Conservation (phyloP, 2,113 vertebrate species). For the Lophius piscatorius region DNA sequence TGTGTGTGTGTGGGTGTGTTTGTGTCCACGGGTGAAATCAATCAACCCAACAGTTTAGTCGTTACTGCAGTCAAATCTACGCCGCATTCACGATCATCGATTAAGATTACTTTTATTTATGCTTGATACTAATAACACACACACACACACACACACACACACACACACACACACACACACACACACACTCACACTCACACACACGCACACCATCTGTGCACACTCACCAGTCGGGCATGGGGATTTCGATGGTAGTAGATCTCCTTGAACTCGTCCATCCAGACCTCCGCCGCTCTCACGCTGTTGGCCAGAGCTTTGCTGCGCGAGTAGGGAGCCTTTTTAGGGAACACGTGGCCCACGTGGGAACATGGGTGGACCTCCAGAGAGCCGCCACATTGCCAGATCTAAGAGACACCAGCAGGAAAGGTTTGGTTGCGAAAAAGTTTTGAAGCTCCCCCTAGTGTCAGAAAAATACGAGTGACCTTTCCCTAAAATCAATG, state of each 20-base stretch:
- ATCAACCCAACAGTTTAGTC: no score
- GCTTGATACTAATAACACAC: slow-evolving; percentile 3
- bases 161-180: background rate
- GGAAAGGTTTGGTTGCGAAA: no score
- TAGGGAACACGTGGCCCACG: slow-evolving; percentile 95
- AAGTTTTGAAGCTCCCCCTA: no score
- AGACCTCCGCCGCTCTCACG: slow-evolving; percentile 95
- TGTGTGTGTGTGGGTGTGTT: no score
- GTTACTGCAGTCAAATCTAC: no score
- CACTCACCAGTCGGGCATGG: slow-evolving; percentile 89
- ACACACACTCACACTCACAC: no score
- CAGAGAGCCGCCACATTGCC: slow-evolving; percentile 96
- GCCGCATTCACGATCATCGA: no score
- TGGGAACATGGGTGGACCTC: slow-evolving; percentile 97
- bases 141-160: background rate
- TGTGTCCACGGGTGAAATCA: no score
- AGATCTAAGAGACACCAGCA: slow-evolving; percentile 83
- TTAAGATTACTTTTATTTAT: no score
- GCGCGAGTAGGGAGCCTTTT: slow-evolving; percentile 94
- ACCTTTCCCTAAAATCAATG: no score
- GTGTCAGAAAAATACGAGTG: no score
- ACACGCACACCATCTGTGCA: background rate
- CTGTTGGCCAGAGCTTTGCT: slow-evolving; percentile 95
- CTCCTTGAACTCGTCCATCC: slow-evolving; percentile 96
- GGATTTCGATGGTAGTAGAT: slow-evolving; percentile 95